These are phyloP conservation scores for Ia io DNA, from an alignment of 2,113 vertebrate species.

Conservation along the genomic window DNA sequence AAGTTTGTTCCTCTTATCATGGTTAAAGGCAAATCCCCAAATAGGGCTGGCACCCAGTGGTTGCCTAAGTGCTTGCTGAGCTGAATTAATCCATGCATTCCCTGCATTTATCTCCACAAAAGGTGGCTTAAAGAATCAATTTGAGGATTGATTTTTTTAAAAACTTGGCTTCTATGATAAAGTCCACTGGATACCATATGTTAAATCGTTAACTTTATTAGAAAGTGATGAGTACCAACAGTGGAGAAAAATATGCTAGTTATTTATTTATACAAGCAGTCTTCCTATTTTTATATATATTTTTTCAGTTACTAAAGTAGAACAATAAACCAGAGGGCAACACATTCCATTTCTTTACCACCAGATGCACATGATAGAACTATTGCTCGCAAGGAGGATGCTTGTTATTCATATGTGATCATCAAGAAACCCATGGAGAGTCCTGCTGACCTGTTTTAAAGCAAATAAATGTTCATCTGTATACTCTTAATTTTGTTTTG, in stretches of 20 bases:
- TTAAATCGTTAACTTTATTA: conserved; percentile 37
- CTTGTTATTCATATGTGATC: conserved; percentile 8
- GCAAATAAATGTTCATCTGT: conserved; percentile 44
- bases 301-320: conserved; percentile 59
- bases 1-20: not conserved
- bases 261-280: conserved; percentile 48
- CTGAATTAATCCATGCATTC: not conserved
- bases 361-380: conserved; percentile 57
- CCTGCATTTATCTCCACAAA: conserved; percentile 13
- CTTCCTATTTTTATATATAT: conserved; percentile 44
- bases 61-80: not conserved
- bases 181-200: conserved; percentile 47
- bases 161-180: conserved; percentile 23
- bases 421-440: conserved; percentile 52
- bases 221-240: conserved; percentile 49
- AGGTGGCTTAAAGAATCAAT: conserved; percentile 41
- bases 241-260: conserved; percentile 41
- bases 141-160: not conserved
- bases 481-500: conserved; percentile 35
- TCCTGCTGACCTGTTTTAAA: conserved; percentile 44
- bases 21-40: conserved; percentile 20
- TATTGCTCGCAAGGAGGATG: conserved; percentile 5
- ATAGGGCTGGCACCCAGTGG: not conserved
- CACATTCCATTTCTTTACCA: conserved; percentile 41
- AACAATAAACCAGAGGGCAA: conserved; percentile 41